Evolutionary conservation across 2,113 vertebrate genomes (phyloP), one percentile per base, ranked within the genome.

Genomic region (Odontesthes bonariensis): DNA sequence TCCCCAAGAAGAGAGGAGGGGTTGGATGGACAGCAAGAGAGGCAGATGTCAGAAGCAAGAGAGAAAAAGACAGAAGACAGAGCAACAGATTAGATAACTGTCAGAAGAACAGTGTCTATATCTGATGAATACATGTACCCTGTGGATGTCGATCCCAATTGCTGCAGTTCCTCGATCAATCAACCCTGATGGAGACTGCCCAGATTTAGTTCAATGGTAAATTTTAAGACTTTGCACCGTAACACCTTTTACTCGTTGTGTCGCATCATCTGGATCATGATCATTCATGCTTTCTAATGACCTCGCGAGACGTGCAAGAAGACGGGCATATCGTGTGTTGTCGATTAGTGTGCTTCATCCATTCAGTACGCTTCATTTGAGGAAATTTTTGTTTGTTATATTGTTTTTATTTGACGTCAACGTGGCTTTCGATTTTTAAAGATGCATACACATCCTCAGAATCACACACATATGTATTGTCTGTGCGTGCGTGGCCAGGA

Each of bases 21-120:
- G 64, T 73, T 57, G 79, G 77, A 82, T 62, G 83, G 77, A 86
- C 79, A 81, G 77, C 77, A 53, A 89, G 57, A 79, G 79, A 88
- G 84, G 84, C 75, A 87, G 74, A 78, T 3, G 77, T 59, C 85
- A 88, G 83, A 81, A 82, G 81, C 66, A 22, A 82, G 69, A 86
- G 65, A 56, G 58, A 74, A 64, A 87, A 60, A 90, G 87, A 91
- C 76, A 90, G 75, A 87, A 86, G 81, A 91, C 82, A 93, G 86
- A 90, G 81, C 65, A 92, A 57, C 58, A 54, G 80, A 88, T 94
- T 92, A 93, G 88, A 91, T 74, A 84, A 85, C 77, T 87, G 79
- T 17, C 71, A 64, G 84, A 80, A 67, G 77, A 84, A 74, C 75
- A 69, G 58, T 57, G 72, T 62, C 60, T 75, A 74, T 54, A 52